phyloP scores from a whole-genome alignment of 2,888 invertebrate genomes.

The Coelopa pilipes region DNA sequence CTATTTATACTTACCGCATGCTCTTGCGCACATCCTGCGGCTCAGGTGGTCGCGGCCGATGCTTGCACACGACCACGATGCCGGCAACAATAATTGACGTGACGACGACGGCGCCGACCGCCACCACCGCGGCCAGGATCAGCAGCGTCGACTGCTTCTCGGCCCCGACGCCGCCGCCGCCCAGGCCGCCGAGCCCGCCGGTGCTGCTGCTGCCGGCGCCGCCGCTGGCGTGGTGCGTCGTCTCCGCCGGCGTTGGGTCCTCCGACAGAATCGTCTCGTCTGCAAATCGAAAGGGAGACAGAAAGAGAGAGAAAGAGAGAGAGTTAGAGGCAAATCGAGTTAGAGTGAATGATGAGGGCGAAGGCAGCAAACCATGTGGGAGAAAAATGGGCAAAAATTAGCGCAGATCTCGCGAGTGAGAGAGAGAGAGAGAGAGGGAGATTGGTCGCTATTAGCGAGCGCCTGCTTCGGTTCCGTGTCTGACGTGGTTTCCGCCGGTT shows the following conservation, averaged over 20 bases:
- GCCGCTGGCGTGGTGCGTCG: conserved; percentile 64
- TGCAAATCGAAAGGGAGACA: conserved; percentile 49
- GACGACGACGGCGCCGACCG: conserved; percentile 67
- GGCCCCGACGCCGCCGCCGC: conserved; percentile 51
- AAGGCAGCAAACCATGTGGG: not conserved
- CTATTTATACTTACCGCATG: conserved; percentile 63
- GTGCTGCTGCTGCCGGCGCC: conserved; percentile 48
- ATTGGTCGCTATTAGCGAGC: no score
- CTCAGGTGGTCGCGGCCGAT: conserved; percentile 67
- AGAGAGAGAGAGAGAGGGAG: no score
- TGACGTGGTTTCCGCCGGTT: no score
- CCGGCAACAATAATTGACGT: conserved; percentile 68
- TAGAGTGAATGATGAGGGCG: not conserved
- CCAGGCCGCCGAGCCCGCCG: conserved; percentile 44
- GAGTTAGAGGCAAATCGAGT: not conserved
- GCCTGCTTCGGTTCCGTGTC: no score
- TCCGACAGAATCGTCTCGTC: conserved; percentile 67
- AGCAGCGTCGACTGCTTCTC: conserved; percentile 66
- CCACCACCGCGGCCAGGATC: conserved; percentile 66
- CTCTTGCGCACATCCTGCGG: conserved; percentile 68
- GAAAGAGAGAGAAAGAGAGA: conserved; percentile 6
- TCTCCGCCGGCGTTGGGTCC: conserved; percentile 68
- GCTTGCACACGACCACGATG: conserved; percentile 66
- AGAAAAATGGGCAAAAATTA: not conserved
- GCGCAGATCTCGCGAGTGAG: no score